phyloP scores from a whole-genome alignment of 1,140 invertebrate species.

The Drosophila orena region DNA sequence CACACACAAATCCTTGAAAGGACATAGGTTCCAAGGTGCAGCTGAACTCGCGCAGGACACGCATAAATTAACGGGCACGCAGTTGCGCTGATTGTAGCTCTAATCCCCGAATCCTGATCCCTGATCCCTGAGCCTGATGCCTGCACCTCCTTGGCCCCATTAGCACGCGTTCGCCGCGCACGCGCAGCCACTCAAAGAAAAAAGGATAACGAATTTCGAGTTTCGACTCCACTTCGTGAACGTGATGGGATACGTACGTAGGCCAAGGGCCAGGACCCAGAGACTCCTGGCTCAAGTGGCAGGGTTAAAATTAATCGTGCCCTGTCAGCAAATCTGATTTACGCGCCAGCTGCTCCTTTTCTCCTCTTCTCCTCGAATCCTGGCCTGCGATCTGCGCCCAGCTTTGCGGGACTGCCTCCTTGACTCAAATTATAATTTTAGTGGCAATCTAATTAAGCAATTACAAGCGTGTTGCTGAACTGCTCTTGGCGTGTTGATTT shows the following conservation, averaged over 20 bases:
- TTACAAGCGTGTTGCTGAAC: slow-evolving; percentile 66
- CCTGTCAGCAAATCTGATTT: slow-evolving; percentile 84
- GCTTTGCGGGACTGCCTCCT: slow-evolving; percentile 13
- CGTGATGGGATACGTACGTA: background rate
- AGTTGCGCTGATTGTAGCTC: slow-evolving; percentile 47
- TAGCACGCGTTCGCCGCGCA: slow-evolving; percentile 74
- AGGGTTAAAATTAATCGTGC: slow-evolving; percentile 80
- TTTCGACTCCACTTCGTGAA: slow-evolving; percentile 15
- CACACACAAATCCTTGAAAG: slow-evolving; percentile 30
- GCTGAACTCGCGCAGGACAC: slow-evolving; percentile 69
- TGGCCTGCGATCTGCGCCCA: slow-evolving; percentile 5
- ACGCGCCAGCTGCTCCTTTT: slow-evolving; percentile 59
- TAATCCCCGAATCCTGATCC: slow-evolving; percentile 45
- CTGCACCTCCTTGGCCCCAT: slow-evolving; percentile 79
- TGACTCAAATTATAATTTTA: slow-evolving; percentile 76
- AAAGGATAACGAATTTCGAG: slow-evolving; percentile 45
- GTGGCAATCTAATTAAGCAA: slow-evolving; percentile 82
- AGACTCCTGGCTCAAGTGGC: slow-evolving; percentile 57
- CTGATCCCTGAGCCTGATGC: slow-evolving; percentile 25
- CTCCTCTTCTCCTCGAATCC: slow-evolving; percentile 15
- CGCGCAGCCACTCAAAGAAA: slow-evolving; percentile 63
- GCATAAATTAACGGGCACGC: slow-evolving; percentile 70
- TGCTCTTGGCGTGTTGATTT: slow-evolving; percentile 59
- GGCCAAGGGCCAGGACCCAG: slow-evolving; percentile 25
- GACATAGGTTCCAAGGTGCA: slow-evolving; percentile 44